Evolutionary conservation across 2,797 vertebrate genomes (phyloP).

Genomic region (Hemibagrus guttatus): DNA sequence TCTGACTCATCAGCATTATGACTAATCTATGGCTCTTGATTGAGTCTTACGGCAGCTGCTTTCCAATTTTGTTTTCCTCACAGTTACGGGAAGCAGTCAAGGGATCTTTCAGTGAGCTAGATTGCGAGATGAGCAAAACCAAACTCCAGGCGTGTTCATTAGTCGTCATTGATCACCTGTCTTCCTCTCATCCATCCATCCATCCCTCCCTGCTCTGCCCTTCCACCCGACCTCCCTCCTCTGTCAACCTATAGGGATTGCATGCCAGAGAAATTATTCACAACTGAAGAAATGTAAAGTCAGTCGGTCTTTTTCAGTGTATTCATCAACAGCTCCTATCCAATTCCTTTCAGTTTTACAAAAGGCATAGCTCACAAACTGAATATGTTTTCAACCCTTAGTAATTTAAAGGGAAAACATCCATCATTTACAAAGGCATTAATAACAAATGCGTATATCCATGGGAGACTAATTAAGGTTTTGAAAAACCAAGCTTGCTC

Average conservation of each 20-base stretch:
- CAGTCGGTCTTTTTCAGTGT: background rate
- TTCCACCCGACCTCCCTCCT: constrained; percentile 24
- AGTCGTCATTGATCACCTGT: constrained; percentile 75
- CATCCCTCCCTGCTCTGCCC: constrained; percentile 34
- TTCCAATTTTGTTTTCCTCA: constrained; percentile 68
- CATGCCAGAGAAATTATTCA: constrained; percentile 33
- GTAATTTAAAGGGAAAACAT: background rate
- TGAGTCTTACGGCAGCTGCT: constrained; percentile 73
- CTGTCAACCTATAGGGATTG: constrained; percentile 30
- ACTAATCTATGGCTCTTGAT: constrained; percentile 72
- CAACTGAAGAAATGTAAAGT: constrained; percentile 26
- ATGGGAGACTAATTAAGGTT: background rate
- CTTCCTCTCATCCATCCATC: constrained; percentile 55
- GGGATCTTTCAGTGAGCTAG: constrained; percentile 64
- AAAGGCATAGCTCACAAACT: background rate
- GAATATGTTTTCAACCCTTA: background rate
- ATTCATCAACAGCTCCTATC: background rate
- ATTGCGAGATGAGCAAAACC: constrained; percentile 71
- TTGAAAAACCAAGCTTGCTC: background rate
- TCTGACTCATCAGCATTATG: constrained; percentile 69
- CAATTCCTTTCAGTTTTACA: background rate
- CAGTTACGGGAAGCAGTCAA: constrained; percentile 57
- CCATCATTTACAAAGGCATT: constrained; percentile 18
- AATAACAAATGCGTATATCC: background rate
- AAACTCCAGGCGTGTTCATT: constrained; percentile 74